These are phyloP conservation scores for Pachyrhynchus sulphureomaculatus DNA, from an alignment of 1,140 invertebrate genomes.

Conservation along the genomic window DNA sequence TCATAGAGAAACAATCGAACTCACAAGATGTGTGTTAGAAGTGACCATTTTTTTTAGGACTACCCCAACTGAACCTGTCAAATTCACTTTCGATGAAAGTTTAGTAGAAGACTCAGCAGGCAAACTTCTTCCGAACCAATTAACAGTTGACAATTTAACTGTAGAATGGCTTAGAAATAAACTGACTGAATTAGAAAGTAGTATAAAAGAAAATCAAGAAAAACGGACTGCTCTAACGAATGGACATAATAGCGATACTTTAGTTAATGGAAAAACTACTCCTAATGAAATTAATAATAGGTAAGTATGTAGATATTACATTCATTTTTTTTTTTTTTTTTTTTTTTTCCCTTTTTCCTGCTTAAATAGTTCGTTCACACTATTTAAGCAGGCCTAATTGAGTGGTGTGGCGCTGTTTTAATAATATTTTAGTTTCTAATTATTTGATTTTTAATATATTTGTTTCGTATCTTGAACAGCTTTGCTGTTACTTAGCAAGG, in stretches of 20 bases:
- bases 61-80: constrained; percentile 67
- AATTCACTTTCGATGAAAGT: constrained; percentile 81
- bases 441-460: too few species aligned
- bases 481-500: too few species aligned
- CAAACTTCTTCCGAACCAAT: constrained; percentile 75
- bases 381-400: too few species aligned
- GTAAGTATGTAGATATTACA: constrained; percentile 27
- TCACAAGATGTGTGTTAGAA: too few species aligned
- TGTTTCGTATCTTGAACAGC: too few species aligned
- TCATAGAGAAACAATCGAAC: too few species aligned
- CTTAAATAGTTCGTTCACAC: background rate
- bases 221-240: constrained; percentile 52
- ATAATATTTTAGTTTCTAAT: too few species aligned
- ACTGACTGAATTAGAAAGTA: constrained; percentile 71
- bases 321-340: too few species aligned
- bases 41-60: constrained; percentile 71
- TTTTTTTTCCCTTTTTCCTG: too few species aligned
- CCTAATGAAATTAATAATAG: constrained; percentile 45
- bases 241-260: constrained; percentile 27
- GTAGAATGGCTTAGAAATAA: constrained; percentile 81
- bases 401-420: too few species aligned
- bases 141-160: constrained; percentile 89
- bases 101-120: constrained; percentile 82
- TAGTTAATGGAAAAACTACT: constrained; percentile 44
- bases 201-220: constrained; percentile 69